phyloP scores from a whole-genome alignment of 2,797 vertebrate genomes.

The Cottoperca gobio region DNA sequence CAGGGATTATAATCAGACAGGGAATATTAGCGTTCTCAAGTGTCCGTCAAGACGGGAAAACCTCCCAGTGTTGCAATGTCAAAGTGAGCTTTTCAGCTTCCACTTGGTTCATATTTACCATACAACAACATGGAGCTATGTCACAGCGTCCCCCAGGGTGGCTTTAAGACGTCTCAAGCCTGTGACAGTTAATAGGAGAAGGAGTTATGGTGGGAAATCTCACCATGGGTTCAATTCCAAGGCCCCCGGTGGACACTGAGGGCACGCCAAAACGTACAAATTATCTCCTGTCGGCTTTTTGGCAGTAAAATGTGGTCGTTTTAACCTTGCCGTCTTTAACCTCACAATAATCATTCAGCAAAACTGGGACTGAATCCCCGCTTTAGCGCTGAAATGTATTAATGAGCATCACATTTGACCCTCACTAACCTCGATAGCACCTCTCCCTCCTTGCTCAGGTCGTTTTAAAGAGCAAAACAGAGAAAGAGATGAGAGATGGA shows the following conservation, averaged over 20 bases:
- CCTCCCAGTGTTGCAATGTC: slow-evolving; percentile 74
- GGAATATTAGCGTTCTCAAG: slow-evolving; percentile 85
- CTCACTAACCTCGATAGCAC: slow-evolving; percentile 31
- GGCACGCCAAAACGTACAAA: slow-evolving; percentile 64
- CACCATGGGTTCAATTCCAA: slow-evolving; percentile 70
- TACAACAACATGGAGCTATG: slow-evolving; percentile 73
- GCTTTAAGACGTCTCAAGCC: slow-evolving; percentile 62
- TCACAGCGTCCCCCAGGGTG: slow-evolving; percentile 66
- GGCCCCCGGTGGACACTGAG: slow-evolving; percentile 51
- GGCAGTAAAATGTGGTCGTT: slow-evolving; percentile 65
- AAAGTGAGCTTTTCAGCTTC: slow-evolving; percentile 71
- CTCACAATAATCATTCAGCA: slow-evolving; percentile 55
- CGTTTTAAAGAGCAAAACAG: slow-evolving; percentile 74
- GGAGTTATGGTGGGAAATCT: slow-evolving; percentile 82
- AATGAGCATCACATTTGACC: slow-evolving; percentile 68
- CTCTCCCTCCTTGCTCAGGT: slow-evolving; percentile 48
- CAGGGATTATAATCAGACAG: slow-evolving; percentile 86
- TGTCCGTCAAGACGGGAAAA: slow-evolving; percentile 83
- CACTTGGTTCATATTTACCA: slow-evolving; percentile 76
- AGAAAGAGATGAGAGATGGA: slow-evolving; percentile 76
- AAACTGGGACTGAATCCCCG: slow-evolving; percentile 41
- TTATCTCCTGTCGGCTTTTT: slow-evolving; percentile 69
- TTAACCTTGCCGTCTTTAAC: slow-evolving; percentile 73
- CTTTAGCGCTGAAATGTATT: slow-evolving; percentile 59
- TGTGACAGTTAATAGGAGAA: slow-evolving; percentile 73